phyloP scores from a whole-genome alignment of 2,797 vertebrate species.

The Peromyscus aztecus region DNA sequence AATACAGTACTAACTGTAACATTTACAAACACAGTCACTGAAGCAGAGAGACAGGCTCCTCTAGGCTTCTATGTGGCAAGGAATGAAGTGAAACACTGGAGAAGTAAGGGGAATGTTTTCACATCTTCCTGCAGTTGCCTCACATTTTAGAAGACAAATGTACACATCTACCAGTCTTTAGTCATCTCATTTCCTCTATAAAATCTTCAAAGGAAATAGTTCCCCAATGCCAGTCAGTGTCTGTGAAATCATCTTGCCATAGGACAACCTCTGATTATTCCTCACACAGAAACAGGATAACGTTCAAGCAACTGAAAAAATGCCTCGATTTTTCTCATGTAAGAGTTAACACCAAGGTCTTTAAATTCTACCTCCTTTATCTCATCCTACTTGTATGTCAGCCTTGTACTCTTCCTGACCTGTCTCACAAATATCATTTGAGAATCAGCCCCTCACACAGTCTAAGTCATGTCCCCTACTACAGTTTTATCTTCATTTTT shows the following conservation, averaged over 20 bases:
- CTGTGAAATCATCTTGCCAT: not conserved
- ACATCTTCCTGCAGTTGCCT: not conserved
- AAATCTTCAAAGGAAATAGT: not conserved
- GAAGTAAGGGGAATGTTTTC: not conserved
- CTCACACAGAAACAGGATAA: not conserved
- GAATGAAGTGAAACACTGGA: not conserved
- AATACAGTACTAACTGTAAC: not conserved
- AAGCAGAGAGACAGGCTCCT: not conserved
- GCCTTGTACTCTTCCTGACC: not conserved
- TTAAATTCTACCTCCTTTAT: not conserved
- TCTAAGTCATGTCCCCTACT: not conserved
- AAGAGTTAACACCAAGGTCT: not conserved
- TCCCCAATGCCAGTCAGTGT: not conserved
- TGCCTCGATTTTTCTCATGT: not conserved
- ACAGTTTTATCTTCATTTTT: not conserved
- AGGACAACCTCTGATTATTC: not conserved
- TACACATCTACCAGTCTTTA: not conserved
- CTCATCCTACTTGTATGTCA: not conserved
- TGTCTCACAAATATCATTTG: not conserved
- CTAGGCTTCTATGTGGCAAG: not conserved
- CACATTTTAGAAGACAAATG: not conserved
- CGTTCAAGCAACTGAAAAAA: not conserved
- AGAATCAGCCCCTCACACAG: not conserved
- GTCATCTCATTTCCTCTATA: not conserved
- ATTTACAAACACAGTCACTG: not conserved